Percentiles rank a stretch among this genome's conserved stretches.
Conservation (phyloP, 2,888 invertebrate genomes). For the Heteropelma amictum region DNA sequence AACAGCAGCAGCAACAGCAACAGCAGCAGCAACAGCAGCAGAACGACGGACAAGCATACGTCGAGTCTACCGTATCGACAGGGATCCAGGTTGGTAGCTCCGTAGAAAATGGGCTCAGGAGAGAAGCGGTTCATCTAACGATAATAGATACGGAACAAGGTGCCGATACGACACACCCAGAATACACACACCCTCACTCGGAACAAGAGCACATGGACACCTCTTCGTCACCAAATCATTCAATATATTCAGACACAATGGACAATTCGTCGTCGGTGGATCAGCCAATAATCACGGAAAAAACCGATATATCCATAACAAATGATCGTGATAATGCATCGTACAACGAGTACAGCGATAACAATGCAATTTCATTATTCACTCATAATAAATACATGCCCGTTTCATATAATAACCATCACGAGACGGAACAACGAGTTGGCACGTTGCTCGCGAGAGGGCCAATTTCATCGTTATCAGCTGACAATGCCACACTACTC, state of each 20-base stretch:
- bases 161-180: conserved; percentile 77
- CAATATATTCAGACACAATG: conserved; percentile 68
- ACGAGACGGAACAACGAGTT: conserved; percentile 51
- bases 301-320: conserved; percentile 55
- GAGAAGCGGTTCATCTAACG: conserved; percentile 69
- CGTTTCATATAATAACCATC: conserved; percentile 68
- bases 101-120: conserved; percentile 70
- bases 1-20: conserved; percentile 57
- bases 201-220: conserved; percentile 74
- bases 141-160: conserved; percentile 76
- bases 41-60: conserved; percentile 72
- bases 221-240: conserved; percentile 74
- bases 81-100: conserved; percentile 78
- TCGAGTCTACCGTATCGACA: conserved; percentile 76
- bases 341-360: conserved; percentile 61
- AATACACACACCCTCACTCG: conserved; percentile 75
- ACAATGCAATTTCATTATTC: conserved; percentile 53
- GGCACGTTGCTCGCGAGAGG: conserved; percentile 51
- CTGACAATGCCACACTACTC: neutral
- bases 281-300: conserved; percentile 62
- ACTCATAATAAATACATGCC: conserved; percentile 68
- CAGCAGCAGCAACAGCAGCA: conserved; percentile 71
- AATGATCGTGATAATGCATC: neutral
- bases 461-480: conserved; percentile 26
- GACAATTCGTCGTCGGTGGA: conserved; percentile 68